Evolutionary conservation across 2,113 vertebrate genomes (phyloP), one percentile per base, ranked within the genome.

Genomic region (Eira barbara): DNA sequence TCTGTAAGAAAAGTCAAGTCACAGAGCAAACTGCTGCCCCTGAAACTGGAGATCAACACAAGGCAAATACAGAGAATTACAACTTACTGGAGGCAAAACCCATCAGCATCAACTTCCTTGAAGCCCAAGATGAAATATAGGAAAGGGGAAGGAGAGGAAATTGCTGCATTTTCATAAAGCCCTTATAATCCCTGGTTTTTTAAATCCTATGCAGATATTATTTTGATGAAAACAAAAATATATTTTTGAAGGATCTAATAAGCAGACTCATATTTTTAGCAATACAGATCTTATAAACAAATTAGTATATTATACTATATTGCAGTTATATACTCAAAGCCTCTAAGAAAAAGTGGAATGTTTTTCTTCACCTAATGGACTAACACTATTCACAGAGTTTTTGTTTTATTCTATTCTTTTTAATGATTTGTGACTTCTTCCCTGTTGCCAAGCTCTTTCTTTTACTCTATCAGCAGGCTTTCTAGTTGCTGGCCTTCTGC

Each of bases 191-290:
- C 71, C 45, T 82, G 52, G 3, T 52, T 89, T 94, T 94, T 94
- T 65, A 45, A 78, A 78, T 29, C 63, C 65, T 14, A 20, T 65
- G 36, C 31, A 85, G 71, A 45, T 76, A 91, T n/a, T 91, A 71
- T 49, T 67, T 57, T 84, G 17, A 95, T 91, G 47, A 78, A 83
- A 96, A 88, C 29, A 92, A 96, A 61, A 27, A 79, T 79, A 49
- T n/a, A 57, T 39, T 67, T 42, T 84, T 49, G 39, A 86, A 74
- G 79, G 59, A 34, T 61, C 36, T 59, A 87, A 7, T 59, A 85
- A 86, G 69, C 4, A 61, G n/a, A 39, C 67, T 86, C 15, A 59
- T 65, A 83, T 59, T 83, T 93, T 69, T 25, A 47, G 93, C 27
- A 78, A 78, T 61, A 25, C 12, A 84, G 25, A 89, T 59, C 89